These are phyloP conservation scores for Gymnoscopelus braueri DNA, from an alignment of 2,797 vertebrate genomes.

Conservation along the genomic window DNA sequence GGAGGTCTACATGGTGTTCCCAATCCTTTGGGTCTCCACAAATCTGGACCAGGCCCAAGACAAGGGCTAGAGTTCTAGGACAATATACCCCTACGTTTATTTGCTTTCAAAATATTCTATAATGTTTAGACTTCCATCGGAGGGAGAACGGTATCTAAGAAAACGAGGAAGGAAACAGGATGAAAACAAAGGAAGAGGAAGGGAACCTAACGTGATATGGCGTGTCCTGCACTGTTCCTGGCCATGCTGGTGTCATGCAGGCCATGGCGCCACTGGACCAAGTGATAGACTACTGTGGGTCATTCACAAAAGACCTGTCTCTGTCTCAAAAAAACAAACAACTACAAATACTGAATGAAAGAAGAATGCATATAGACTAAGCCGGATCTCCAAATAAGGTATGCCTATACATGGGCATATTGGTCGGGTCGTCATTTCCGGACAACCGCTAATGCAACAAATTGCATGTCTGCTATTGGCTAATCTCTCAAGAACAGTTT, in stretches of 20 bases:
- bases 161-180: slow-evolving; percentile 84
- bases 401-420: too few species aligned
- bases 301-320: slow-evolving; percentile 28
- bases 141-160: slow-evolving; percentile 75
- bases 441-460: too few species aligned
- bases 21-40: background rate
- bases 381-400: too few species aligned
- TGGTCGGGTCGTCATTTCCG: too few species aligned
- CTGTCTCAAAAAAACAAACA: slow-evolving; percentile 42
- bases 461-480: too few species aligned
- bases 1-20: too few species aligned
- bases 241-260: slow-evolving; percentile 58
- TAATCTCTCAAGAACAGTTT: too few species aligned
- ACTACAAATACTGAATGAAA: slow-evolving; percentile 40
- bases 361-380: slow-evolving; percentile 13
- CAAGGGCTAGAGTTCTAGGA: slow-evolving; percentile 39
- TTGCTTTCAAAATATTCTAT: slow-evolving; percentile 81
- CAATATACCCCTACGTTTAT: slow-evolving; percentile 68
- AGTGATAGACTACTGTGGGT: slow-evolving; percentile 58
- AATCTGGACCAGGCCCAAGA: slow-evolving; percentile 24
- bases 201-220: slow-evolving; percentile 76
- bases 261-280: slow-evolving; percentile 69
- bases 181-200: slow-evolving; percentile 85
- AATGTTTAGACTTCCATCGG: slow-evolving; percentile 80
- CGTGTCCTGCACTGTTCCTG: slow-evolving; percentile 70